Conservation (phyloP, 2,888 invertebrate species). For the Gymnocheta viridis region DNA sequence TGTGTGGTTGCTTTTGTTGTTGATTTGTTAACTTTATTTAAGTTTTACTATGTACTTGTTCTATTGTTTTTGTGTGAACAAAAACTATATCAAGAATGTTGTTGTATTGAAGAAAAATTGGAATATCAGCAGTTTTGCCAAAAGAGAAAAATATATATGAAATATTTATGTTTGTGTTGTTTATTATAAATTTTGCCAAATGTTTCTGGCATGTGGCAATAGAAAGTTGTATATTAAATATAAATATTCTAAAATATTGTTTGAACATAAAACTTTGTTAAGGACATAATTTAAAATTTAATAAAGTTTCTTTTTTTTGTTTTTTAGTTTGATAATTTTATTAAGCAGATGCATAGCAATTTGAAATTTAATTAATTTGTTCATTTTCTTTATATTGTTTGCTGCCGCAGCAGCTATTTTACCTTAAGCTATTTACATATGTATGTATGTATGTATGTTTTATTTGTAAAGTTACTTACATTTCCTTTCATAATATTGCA, state of each 20-base stretch:
- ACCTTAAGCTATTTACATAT: too few species aligned
- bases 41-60: background rate
- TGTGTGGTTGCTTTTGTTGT: background rate
- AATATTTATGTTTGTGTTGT: background rate
- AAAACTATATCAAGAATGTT: background rate
- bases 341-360: too few species aligned
- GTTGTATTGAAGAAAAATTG: background rate
- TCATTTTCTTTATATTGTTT: too few species aligned
- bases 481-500: background rate
- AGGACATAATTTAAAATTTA: too few species aligned
- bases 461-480: too few species aligned
- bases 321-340: too few species aligned
- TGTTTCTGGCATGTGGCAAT: background rate
- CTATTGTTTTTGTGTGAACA: background rate
- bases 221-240: background rate
- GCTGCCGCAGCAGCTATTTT: too few species aligned
- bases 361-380: too few species aligned
- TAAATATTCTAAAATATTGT: background rate
- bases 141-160: background rate
- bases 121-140: background rate
- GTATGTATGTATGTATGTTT: too few species aligned
- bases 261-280: background rate
- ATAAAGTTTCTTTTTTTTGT: too few species aligned
- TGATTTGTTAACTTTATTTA: background rate
- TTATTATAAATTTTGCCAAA: background rate